These are phyloP conservation scores for Melitaea cinxia DNA, from an alignment of 1,140 invertebrate genomes.

Conservation along the genomic window DNA sequence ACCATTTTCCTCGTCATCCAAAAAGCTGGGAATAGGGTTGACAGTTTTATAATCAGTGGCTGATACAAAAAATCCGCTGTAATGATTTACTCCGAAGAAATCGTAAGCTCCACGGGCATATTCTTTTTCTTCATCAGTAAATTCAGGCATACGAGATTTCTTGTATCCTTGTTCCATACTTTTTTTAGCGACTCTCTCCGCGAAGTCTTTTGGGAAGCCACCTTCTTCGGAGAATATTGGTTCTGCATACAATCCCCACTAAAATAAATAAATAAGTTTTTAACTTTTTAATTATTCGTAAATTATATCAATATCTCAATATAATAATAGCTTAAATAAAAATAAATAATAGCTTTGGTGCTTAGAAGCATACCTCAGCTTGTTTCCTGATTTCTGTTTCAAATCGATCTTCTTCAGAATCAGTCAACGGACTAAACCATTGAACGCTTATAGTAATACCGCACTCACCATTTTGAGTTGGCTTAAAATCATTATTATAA, in stretches of 20 bases:
- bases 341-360: no score
- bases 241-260: constrained; percentile 81
- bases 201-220: constrained; percentile 84
- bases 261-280: constrained; percentile 46
- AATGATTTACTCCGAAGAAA: constrained; percentile 86
- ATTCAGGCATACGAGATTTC: constrained; percentile 79
- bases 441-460: constrained; percentile 81
- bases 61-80: constrained; percentile 70
- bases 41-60: constrained; percentile 33
- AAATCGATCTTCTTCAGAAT: constrained; percentile 70
- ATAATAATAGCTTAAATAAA: constrained; percentile 1
- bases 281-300: constrained; percentile 21
- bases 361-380: constrained; percentile 23
- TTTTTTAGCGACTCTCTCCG: constrained; percentile 76
- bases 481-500: constrained; percentile 56
- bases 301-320: no score
- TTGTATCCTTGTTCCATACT: constrained; percentile 77
- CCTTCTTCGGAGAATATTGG: constrained; percentile 83
- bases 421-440: constrained; percentile 78
- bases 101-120: constrained; percentile 83
- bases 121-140: constrained; percentile 78
- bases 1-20: constrained; percentile 43
- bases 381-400: constrained; percentile 66
- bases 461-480: constrained; percentile 61
- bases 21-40: constrained; percentile 41